Base-by-base conservation (phyloP, 2,888 invertebrate species). In the Agapostemon virescens region DNA sequence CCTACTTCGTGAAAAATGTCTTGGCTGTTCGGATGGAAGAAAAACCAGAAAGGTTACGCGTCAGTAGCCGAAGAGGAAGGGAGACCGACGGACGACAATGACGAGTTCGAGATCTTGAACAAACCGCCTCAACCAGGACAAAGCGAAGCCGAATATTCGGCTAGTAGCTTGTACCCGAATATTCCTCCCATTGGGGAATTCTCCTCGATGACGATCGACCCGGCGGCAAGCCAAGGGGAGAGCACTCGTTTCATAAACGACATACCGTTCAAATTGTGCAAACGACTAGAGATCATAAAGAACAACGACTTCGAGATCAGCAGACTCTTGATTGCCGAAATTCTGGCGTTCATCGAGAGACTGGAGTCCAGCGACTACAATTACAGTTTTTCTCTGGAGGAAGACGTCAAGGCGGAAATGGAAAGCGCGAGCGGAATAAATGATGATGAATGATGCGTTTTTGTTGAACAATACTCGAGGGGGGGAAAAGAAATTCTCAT, bases 331-430 rank as follows among this genome's bases (percentile, higher is more conserved):
- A 92, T 94, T 26, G 93, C 93, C 69, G 94, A 95, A 85, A 92
- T 94, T 36, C 89, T 94, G 45, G 93, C 94, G 0, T 94, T 94
- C 79, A 90, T 95, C 58, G 93, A 94, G 0, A 93, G 93, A 88
- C 93, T 93, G 90, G 89, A 94, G 4, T 93, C 93, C 76, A 91
- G 90, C 77, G 91, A 92, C 66, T 93, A 92, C 83, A 90, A 93
- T 42, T 95, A 95, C 86, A 93, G 94, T 85, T 95, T 95, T 87
- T 91, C 93, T 20, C 89, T 93, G 4, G 95, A 95, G 88, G 93
- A 92, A 83, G 94, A 94, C 92, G 94, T 95, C 52, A 90, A 95
- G 45, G 93, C 93, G 80, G 95, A 95, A 87, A 90, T 92, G 89
- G 84, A 88, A 13, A 90, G 90, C 63, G 84, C 84, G 63, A 26